A percentile compares a stretch with the other conserved stretches of the same genome.
These are phyloP conservation scores for Peromyscus eremicus DNA, from an alignment of 2,797 vertebrate genomes.

Conservation along the genomic window DNA sequence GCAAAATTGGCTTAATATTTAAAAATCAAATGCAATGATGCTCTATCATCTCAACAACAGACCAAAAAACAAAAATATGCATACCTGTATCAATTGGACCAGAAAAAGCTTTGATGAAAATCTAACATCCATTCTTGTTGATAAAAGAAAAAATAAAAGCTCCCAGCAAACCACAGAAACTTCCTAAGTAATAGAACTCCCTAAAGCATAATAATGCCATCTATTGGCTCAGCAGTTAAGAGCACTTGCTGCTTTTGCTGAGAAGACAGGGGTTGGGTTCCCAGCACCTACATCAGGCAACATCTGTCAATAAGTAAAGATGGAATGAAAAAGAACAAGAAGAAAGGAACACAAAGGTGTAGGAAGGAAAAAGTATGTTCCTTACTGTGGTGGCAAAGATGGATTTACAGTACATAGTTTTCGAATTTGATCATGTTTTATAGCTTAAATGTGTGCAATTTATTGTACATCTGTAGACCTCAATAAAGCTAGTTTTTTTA, in stretches of 20 bases:
- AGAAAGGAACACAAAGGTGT: background rate
- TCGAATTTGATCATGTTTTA: background rate
- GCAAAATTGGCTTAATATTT: background rate
- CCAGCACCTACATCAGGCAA: background rate
- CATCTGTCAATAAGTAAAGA: background rate
- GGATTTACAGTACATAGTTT: background rate
- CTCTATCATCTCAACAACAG: background rate
- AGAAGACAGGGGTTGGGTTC: background rate
- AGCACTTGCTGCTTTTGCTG: background rate
- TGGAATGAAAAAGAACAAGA: background rate
- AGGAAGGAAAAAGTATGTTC: background rate
- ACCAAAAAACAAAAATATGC: background rate
- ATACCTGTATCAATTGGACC: background rate
- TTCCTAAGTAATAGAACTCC: background rate
- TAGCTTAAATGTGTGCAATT: background rate
- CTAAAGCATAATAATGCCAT: background rate
- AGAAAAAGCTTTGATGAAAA: background rate
- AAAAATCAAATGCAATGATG: background rate
- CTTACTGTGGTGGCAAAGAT: background rate
- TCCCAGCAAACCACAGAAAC: background rate
- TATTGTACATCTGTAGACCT: background rate
- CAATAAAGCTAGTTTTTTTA: background rate
- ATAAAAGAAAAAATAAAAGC: background rate
- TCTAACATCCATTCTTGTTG: background rate
- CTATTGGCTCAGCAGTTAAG: background rate